Evolutionary conservation across 2,113 vertebrate genomes (phyloP), one percentile per base, ranked within the genome.

Genomic region (Perognathus longimembris): DNA sequence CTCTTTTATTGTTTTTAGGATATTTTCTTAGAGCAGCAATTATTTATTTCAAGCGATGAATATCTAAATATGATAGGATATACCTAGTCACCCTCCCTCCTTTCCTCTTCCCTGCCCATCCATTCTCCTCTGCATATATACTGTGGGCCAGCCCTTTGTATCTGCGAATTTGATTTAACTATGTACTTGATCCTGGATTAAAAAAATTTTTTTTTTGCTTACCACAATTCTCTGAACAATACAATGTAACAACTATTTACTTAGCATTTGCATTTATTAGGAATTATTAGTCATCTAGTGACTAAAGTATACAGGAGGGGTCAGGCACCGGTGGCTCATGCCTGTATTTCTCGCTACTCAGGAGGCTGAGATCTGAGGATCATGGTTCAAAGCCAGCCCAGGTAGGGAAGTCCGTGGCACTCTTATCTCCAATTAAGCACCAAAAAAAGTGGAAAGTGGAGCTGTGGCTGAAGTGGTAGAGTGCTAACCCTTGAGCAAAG

Each of bases 11-110:
- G 50, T 54, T 75, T 76, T 24, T 36, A 77, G 45, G 21, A 30
- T 32, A 6, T 8, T 69, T 83, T 76, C 88, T 86, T 50, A 83
- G 81, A 69, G 42, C 76, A 80, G 73, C n/a, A n/a, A 92, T 70
- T 88, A 75, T 40, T 85, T 93, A 69, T 70, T 75, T 50, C 50
- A 66, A 59, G 40, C 9, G 20, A 34, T 64, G 70, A 88, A 26
- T 63, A 80, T 45, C 45, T 92, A 92, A 63, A 50, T 18, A 67
- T 26, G 9, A 54, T 17, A 69, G 32, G 42, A 69, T 12, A 70
- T 22, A 69, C 20, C 22, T 54, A 54, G 50, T 15, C 12, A 18
- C 50, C 50, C 2, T 54, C 50, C 50, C 14, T 54, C 50, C 14
- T 4, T 54, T 15, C 50, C 14, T 54, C 50, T 54, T 54, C 17